These are phyloP conservation scores for Myrmophylax atrothorax DNA, from an alignment of 2,113 vertebrate species.

Conservation along the genomic window DNA sequence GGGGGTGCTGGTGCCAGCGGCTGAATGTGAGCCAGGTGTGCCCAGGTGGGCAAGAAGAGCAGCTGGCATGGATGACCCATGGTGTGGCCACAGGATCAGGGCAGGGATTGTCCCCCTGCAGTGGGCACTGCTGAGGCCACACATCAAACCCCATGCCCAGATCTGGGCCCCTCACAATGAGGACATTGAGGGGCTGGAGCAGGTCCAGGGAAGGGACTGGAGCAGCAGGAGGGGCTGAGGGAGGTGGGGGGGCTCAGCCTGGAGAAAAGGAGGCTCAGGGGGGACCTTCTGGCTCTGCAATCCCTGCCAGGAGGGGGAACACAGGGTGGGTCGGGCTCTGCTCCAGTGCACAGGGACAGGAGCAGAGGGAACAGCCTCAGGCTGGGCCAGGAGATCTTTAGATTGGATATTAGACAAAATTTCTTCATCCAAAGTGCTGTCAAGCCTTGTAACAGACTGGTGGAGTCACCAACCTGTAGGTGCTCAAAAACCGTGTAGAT, in stretches of 20 bases:
- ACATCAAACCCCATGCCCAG: not conserved
- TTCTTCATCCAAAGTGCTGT: accelerated
- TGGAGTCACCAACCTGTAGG: not conserved
- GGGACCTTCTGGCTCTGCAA: not conserved
- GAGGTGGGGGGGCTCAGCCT: not conserved
- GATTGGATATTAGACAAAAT: accelerated
- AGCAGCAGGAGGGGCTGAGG: not conserved
- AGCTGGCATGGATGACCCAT: not conserved
- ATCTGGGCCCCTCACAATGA: not conserved
- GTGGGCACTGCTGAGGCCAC: not conserved
- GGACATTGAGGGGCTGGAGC: not conserved
- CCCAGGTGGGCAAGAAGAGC: not conserved
- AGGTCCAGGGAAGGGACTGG: not conserved
- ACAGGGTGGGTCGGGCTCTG: accelerated
- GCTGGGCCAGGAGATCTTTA: accelerated
- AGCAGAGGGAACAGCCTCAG: accelerated
- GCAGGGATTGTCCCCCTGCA: not conserved
- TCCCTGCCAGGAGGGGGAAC: not conserved
- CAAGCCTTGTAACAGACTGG: not conserved
- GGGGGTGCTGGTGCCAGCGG: not conserved
- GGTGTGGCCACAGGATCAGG: not conserved
- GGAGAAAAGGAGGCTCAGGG: not conserved
- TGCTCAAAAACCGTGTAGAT: not conserved
- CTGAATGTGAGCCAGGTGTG: not conserved
- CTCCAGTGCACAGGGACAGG: not conserved